Evolutionary conservation across 2,888 invertebrate species (phyloP).

Genomic region (Craniophora ligustri): DNA sequence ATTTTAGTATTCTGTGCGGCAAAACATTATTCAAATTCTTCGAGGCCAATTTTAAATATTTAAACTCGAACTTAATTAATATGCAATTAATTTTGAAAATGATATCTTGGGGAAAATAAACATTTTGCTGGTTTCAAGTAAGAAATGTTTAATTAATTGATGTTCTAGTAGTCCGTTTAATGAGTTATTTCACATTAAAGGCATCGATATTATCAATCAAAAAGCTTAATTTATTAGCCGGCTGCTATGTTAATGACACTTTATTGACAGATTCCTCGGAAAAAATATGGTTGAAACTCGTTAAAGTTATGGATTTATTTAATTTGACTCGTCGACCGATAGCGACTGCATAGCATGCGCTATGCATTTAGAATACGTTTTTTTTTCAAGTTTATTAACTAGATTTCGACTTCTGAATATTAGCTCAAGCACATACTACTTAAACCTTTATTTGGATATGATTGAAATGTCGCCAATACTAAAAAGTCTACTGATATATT

Average conservation of each 20-base stretch:
- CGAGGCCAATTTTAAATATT: slow-evolving; percentile 59
- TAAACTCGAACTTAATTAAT: slow-evolving; percentile 55
- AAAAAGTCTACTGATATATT: too few species aligned
- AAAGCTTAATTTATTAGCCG: slow-evolving; percentile 55
- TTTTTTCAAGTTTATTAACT: slow-evolving; percentile 7
- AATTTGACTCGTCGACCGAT: slow-evolving; percentile 23
- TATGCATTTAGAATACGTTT: slow-evolving; percentile 2
- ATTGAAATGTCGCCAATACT: too few species aligned
- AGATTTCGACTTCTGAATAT: too few species aligned
- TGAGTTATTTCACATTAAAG: slow-evolving; percentile 20
- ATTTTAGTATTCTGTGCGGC: slow-evolving; percentile 50
- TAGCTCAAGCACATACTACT: too few species aligned
- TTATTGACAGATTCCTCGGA: slow-evolving; percentile 44
- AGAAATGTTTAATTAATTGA: slow-evolving; percentile 2
- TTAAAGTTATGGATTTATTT: slow-evolving; percentile 53
- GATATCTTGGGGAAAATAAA: slow-evolving; percentile 28
- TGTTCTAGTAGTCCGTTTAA: slow-evolving; percentile 9
- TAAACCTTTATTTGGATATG: too few species aligned
- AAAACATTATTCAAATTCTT: slow-evolving; percentile 65
- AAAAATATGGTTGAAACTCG: slow-evolving; percentile 49
- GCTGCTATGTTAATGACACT: slow-evolving; percentile 50
- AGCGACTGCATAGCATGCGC: slow-evolving; percentile 15
- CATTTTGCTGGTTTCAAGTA: slow-evolving; percentile 1
- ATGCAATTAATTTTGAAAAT: slow-evolving; percentile 59
- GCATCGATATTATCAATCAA: slow-evolving; percentile 46